Conservation (phyloP, 2,888 invertebrate species). For the Hemicrepidius hirtus region DNA sequence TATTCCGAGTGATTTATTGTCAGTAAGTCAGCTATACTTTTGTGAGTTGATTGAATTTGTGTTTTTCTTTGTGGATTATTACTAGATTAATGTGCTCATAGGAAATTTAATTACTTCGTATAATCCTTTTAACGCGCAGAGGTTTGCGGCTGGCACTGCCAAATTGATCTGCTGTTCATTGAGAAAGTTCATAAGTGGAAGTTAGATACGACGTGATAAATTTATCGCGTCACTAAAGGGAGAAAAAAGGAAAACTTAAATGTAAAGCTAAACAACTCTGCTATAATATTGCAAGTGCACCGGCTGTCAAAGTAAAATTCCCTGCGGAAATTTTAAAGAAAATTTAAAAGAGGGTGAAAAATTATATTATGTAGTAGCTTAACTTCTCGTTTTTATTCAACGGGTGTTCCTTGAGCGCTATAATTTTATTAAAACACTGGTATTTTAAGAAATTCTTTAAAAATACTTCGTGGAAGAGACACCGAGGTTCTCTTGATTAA, state of each 20-base stretch:
- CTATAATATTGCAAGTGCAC: not conserved
- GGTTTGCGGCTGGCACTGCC: not conserved
- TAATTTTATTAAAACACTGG: constrained; percentile 16
- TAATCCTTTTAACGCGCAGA: constrained; percentile 2
- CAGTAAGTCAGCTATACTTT: constrained; percentile 10
- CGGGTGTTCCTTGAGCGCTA: constrained; percentile 7
- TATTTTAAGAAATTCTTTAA: constrained; percentile 16
- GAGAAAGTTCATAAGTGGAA: constrained; percentile 16
- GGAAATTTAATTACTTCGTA: constrained; percentile 21
- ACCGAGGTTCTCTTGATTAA: no score
- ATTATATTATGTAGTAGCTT: constrained; percentile 14
- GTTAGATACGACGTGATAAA: not conserved
- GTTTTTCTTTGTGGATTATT: constrained; percentile 25
- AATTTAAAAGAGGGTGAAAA: constrained; percentile 10
- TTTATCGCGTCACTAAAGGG: not conserved
- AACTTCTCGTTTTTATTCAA: constrained; percentile 7
- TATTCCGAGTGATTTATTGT: constrained; percentile 13
- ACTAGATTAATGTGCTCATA: constrained; percentile 12
- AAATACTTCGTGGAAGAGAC: not conserved
- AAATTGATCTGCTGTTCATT: not conserved
- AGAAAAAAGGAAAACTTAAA: not conserved
- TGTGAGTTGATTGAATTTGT: constrained; percentile 15
- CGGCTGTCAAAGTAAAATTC: not conserved
- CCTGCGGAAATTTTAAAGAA: not conserved
- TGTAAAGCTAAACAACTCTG: not conserved